phyloP scores from a whole-genome alignment of 2,888 invertebrate genomes.

The Pedicia rivosa region DNA sequence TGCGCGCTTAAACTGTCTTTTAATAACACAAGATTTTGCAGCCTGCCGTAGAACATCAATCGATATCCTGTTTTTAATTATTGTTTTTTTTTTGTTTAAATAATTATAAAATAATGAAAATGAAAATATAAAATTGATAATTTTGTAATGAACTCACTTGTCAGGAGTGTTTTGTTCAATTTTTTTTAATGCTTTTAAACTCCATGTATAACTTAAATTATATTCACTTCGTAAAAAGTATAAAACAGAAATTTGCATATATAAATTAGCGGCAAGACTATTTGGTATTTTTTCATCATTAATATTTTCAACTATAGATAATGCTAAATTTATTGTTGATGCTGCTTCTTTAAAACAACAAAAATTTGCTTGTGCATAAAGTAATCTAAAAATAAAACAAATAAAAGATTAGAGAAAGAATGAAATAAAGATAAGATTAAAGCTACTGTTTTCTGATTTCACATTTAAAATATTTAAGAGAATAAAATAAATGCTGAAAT shows the following conservation, averaged over 20 bases:
- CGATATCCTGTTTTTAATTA: conserved; percentile 42
- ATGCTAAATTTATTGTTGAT: conserved; percentile 46
- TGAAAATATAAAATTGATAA: background rate
- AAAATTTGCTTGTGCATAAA: conserved; percentile 69
- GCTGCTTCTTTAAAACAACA: conserved; percentile 66
- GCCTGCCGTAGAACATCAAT: conserved; percentile 75
- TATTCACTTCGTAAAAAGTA: conserved; percentile 78
- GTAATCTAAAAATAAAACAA: conserved; percentile 39
- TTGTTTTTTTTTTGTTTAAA: too few species aligned
- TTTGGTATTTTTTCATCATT: conserved; percentile 26
- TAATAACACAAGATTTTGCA: conserved; percentile 79
- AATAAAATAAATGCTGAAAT: too few species aligned
- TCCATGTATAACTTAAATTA: conserved; percentile 64
- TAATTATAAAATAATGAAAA: background rate
- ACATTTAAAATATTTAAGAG: too few species aligned
- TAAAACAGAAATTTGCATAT: conserved; percentile 67
- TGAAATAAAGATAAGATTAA: too few species aligned
- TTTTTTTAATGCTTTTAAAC: conserved; percentile 54
- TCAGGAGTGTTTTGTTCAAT: conserved; percentile 45
- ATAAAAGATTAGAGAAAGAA: too few species aligned
- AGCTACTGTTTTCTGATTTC: too few species aligned
- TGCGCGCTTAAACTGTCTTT: conserved; percentile 68
- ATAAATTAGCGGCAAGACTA: conserved; percentile 48
- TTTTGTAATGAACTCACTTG: conserved; percentile 34
- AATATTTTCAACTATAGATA: conserved; percentile 35